Evolutionary conservation across 2,888 invertebrate species (phyloP), one percentile per base, ranked within the genome.

Genomic region (Pammene aurita): DNA sequence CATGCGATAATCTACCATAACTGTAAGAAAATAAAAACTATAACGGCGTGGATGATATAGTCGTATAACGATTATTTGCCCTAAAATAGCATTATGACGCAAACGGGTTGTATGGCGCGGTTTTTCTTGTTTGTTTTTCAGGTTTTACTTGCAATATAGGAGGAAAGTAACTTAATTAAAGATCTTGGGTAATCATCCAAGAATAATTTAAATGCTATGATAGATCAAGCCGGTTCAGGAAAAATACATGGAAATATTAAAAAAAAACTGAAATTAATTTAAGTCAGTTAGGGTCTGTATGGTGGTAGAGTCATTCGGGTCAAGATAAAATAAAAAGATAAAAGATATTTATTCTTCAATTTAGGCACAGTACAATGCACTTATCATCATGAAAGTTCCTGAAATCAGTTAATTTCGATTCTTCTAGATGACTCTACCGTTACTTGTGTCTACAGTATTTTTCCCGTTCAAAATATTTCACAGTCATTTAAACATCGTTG

Each of bases 81-180:
- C 52, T 63, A 63, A 67, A 68, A 64, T 4, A 42, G n/a, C 11
- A 13, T 68, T 52, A 64, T 18, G 50, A 50, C 18, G 18, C 35
- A 35, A 52, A 68, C 63, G 42, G 44, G 50, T 57, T 14, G 18
- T 46, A 57, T 44, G 42, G 11, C 44, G 38, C 52, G 44, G 52
- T 18, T 63, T 57, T 55, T n/a, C 55, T 42, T 42, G 13, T 61
- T 67, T 54, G 26, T 10, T 34, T 56, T 64, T 56, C 64, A 11
- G 55, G 34, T 64, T 26, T 34, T 38, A 38, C 16, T 7, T 16
- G 7, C 26, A 7, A n/a, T 2, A 13, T n/a, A 11, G 11, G 18
- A 16, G 26, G 26, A 26, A 26, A 4, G 26, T 26, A 26, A 2
- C 26, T 4, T 26, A 26, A 26, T 26, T 26, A 26, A 26, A 2